Evolutionary conservation across 2,888 invertebrate species (phyloP), one percentile per base, ranked within the genome.

Genomic region (Tenthredo livida): DNA sequence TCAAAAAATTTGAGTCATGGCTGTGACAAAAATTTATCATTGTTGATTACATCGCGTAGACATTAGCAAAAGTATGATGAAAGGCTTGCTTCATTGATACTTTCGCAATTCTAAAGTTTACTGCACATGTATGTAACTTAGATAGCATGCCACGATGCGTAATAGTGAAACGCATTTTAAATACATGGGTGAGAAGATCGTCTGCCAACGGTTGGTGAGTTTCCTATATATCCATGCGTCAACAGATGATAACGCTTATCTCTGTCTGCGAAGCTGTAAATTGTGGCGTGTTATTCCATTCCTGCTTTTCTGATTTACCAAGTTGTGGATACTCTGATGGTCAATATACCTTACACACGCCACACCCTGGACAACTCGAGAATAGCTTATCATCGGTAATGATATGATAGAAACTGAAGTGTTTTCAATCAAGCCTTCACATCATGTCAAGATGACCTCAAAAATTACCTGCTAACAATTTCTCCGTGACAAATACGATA

Each of bases 111-210:
- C 6, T 73, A n/a, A 5, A 12, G 10, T 43, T 40, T 7, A 37
- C 6, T 21, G 37, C 25, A 47, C 47, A 12, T 43, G 12, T 10
- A 25, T 21, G 73, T 73, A 40, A 40, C 70, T n/a, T n/a, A 37
- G 40, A 47, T 75, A 75, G 47, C 47, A 75, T 43, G 25, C 25
- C n/a, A 75, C 75, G 43, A 61, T 47, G 25, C 25, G 29, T 75
- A 29, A 43, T 21, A 75, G 7, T n/a, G 40, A 75, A 47, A 50
- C 6, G 75, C 50, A 75, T 7, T 29, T 10, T 9, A 2, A 70
- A 70, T 70, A 70, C 1, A 37, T 37, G 70, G 29, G 33, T 37
- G 12, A 29, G 17, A 70, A 70, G n/a, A 70, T 70, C n/a, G 17
- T 15, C 9, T 70, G 37, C 7, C 4, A 9, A 25, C n/a, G 17